Conservation (phyloP, 2,888 invertebrate species). For the Mechanitis messenoides region DNA sequence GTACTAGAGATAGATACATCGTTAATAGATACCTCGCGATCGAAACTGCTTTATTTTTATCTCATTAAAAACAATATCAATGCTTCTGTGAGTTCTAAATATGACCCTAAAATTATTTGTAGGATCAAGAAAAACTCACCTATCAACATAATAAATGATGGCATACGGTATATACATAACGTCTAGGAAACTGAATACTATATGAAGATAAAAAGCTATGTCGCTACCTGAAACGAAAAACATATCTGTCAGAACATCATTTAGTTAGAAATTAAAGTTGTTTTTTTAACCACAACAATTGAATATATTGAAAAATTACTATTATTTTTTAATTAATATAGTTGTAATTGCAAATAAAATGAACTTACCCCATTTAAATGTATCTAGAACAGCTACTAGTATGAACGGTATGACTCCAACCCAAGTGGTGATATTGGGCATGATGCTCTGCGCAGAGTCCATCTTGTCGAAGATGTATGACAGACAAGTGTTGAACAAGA, state of each 20-base stretch:
- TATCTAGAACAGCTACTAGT: slow-evolving; percentile 83
- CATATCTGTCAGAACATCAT: neutral
- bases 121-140: slow-evolving; percentile 43
- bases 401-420: slow-evolving; percentile 85
- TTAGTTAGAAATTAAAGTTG: too few species aligned
- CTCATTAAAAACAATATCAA: too few species aligned
- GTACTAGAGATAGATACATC: too few species aligned
- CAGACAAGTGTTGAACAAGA: slow-evolving; percentile 84
- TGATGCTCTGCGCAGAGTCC: slow-evolving; percentile 88
- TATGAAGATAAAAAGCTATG: slow-evolving; percentile 82
- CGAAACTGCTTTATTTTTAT: too few species aligned
- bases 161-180: slow-evolving; percentile 90
- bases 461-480: slow-evolving; percentile 89
- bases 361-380: slow-evolving; percentile 80
- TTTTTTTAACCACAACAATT: too few species aligned
- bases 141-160: slow-evolving; percentile 87
- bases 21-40: too few species aligned
- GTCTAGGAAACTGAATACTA: slow-evolving; percentile 83
- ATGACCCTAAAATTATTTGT: too few species aligned
- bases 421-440: slow-evolving; percentile 85
- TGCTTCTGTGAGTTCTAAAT: too few species aligned
- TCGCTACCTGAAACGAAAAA: slow-evolving; percentile 72
- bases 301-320: too few species aligned
- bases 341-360: too few species aligned
- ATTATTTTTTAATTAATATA: too few species aligned